Evolutionary conservation across 2,888 invertebrate species (phyloP).

Genomic region (Cephalotes varians): DNA sequence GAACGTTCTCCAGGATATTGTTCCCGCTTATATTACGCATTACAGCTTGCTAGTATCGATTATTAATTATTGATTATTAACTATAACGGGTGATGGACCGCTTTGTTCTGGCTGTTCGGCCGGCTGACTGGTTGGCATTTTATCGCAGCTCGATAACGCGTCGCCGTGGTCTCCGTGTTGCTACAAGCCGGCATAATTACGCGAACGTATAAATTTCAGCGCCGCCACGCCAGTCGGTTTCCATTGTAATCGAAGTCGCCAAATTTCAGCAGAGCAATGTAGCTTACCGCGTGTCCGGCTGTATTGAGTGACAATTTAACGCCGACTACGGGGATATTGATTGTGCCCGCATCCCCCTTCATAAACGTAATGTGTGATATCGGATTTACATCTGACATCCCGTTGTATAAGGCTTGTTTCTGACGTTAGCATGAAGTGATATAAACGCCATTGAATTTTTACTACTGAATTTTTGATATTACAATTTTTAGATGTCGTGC

Average conservation of each 20-base stretch:
- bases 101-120: neutral
- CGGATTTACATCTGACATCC: neutral
- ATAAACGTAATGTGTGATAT: neutral
- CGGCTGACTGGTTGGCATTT: slow-evolving; percentile 18
- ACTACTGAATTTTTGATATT: neutral
- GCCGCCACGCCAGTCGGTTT: neutral
- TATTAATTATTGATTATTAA: slow-evolving; percentile 51
- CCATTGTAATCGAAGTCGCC: slow-evolving; percentile 34
- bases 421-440: no score
- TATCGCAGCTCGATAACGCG: slow-evolving; percentile 40
- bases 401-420: neutral
- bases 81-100: slow-evolving; percentile 17
- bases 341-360: neutral
- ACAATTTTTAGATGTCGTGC: neutral
- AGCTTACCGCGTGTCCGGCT: neutral
- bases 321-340: slow-evolving; percentile 6
- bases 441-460: neutral
- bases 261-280: slow-evolving; percentile 18
- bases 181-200: slow-evolving; percentile 44
- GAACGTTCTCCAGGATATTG: slow-evolving; percentile 11
- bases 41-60: slow-evolving; percentile 20
- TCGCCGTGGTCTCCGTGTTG: neutral
- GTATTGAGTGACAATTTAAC: slow-evolving; percentile 40
- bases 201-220: slow-evolving; percentile 46
- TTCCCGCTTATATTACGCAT: slow-evolving; percentile 12